phyloP scores from a whole-genome alignment of 2,113 vertebrate species.

The Poicephalus gulielmi region DNA sequence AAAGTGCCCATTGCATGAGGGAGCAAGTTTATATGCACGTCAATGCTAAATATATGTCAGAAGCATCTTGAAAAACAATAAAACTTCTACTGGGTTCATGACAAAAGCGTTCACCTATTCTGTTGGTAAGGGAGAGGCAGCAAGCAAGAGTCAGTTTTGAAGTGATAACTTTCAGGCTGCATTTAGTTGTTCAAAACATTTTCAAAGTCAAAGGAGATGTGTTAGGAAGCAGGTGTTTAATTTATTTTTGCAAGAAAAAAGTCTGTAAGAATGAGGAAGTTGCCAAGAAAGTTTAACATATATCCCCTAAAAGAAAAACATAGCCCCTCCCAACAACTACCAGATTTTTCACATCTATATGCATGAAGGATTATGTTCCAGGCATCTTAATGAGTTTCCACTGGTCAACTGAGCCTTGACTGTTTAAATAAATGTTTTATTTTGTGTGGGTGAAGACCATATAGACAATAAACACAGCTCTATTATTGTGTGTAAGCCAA shows the following conservation, averaged over 20 bases:
- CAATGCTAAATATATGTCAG: not conserved
- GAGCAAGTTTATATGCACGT: not conserved
- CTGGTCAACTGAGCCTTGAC: not conserved
- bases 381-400: not conserved
- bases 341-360: not conserved
- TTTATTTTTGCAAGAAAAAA: not conserved
- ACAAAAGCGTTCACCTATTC: not conserved
- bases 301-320: not conserved
- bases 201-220: not conserved
- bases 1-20: not conserved
- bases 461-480: not conserved
- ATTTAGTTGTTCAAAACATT: not conserved
- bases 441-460: not conserved
- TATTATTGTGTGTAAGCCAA: not conserved
- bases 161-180: not conserved
- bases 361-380: not conserved
- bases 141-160: not conserved
- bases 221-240: not conserved
- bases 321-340: not conserved
- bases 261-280: not conserved
- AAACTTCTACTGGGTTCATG: not conserved
- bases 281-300: accelerated
- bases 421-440: not conserved
- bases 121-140: not conserved
- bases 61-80: not conserved